Conservation (phyloP, 2,113 vertebrate species). For the Phaetusa simplex region DNA sequence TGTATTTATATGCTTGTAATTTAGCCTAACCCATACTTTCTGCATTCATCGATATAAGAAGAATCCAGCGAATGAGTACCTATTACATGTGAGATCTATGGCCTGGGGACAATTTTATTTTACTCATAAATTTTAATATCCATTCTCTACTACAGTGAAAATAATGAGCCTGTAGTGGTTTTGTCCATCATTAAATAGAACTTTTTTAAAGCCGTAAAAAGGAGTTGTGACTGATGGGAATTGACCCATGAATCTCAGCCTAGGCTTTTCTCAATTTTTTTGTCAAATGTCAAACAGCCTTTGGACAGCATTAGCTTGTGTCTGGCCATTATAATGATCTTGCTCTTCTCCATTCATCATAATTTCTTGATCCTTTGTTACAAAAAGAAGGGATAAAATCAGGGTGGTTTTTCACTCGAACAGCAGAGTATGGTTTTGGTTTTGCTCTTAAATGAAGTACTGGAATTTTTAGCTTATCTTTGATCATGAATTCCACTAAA, state of each 20-base stretch:
- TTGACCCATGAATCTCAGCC: background rate
- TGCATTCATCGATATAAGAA: conserved; percentile 24
- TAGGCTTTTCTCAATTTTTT: background rate
- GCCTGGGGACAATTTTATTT: conserved; percentile 49
- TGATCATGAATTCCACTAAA: background rate
- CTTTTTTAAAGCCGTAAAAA: background rate
- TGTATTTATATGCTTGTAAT: conserved; percentile 28
- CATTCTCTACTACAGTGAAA: background rate
- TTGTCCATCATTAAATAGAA: background rate
- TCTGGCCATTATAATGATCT: background rate
- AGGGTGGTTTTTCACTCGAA: background rate
- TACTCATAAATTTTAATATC: conserved; percentile 54
- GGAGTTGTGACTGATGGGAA: background rate
- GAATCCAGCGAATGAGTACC: background rate
- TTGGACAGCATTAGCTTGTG: background rate
- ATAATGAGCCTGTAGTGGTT: conserved; percentile 33
- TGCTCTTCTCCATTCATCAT: background rate
- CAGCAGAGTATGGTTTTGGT: background rate
- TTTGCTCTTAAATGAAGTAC: background rate
- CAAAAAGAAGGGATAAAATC: background rate
- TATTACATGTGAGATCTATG: conserved; percentile 13
- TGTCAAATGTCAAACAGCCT: background rate
- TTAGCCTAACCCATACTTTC: conserved; percentile 23
- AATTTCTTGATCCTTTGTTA: background rate
- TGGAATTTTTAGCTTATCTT: background rate